These are phyloP conservation scores for Achroia grisella DNA, from an alignment of 1,140 invertebrate genomes.

Conservation along the genomic window DNA sequence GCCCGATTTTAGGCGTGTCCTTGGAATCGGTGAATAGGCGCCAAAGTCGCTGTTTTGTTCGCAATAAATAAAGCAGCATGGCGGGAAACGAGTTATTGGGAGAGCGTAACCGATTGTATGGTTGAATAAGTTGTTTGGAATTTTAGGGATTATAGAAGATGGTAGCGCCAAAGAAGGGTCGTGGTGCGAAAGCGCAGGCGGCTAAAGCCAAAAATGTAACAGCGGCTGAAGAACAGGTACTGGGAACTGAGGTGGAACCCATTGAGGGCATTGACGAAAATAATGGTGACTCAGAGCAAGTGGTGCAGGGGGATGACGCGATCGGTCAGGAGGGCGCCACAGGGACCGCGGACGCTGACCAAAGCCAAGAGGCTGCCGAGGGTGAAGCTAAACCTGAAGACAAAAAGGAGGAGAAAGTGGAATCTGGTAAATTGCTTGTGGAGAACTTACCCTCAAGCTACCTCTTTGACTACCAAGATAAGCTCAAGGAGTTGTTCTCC, in stretches of 20 bases:
- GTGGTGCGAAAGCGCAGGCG: constrained; percentile 53
- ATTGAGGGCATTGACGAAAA: constrained; percentile 42
- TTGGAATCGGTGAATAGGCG: constrained; percentile 44
- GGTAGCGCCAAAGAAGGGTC: constrained; percentile 62
- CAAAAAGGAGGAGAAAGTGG: constrained; percentile 55
- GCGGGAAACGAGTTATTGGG: constrained; percentile 25
- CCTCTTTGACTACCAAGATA: constrained; percentile 66
- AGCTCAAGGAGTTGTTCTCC: constrained; percentile 64
- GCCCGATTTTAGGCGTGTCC: constrained; percentile 36
- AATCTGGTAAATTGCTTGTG: constrained; percentile 66
- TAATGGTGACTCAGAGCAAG: constrained; percentile 42
- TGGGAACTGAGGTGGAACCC: constrained; percentile 35
- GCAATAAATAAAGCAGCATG: constrained; percentile 27
- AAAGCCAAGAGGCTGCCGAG: constrained; percentile 25
- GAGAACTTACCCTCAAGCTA: constrained; percentile 65
- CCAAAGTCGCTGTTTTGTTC: constrained; percentile 35
- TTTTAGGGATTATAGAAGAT: constrained; percentile 35
- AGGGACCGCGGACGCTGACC: constrained; percentile 25
- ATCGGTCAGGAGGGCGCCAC: constrained; percentile 9
- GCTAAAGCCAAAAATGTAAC: constrained; percentile 39
- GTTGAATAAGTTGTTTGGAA: constrained; percentile 9
- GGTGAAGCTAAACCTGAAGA: constrained; percentile 36
- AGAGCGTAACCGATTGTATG: constrained; percentile 14
- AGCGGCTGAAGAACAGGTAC: constrained; percentile 22
- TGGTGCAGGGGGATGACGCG: constrained; percentile 22